These are phyloP conservation scores for Halyomorpha halys DNA, from an alignment of 1,140 invertebrate genomes.

Conservation along the genomic window DNA sequence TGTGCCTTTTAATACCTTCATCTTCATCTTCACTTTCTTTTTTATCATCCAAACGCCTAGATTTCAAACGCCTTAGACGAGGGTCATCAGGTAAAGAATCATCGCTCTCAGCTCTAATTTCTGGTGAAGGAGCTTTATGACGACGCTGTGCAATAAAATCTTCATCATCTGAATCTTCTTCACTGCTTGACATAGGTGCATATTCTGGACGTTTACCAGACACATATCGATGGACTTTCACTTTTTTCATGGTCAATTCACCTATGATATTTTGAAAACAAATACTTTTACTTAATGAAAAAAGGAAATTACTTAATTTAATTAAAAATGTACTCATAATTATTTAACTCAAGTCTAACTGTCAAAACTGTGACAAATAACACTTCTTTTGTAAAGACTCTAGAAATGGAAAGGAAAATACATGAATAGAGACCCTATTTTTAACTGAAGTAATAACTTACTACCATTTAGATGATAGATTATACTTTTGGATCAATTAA, in stretches of 20 bases:
- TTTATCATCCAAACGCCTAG: conserved; percentile 33
- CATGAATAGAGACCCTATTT: too few species aligned
- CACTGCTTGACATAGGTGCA: conserved; percentile 66
- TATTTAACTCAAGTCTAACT: not conserved
- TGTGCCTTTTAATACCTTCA: conserved; percentile 37
- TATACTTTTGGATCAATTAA: too few species aligned
- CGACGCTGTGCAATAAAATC: conserved; percentile 61
- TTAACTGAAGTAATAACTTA: too few species aligned
- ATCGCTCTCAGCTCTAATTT: conserved; percentile 36
- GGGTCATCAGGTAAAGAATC: conserved; percentile 55
- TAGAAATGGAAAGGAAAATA: too few species aligned
- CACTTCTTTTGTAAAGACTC: too few species aligned
- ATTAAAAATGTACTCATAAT: not conserved
- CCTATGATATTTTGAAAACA: conserved; percentile 41
- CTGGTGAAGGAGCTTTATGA: conserved; percentile 26
- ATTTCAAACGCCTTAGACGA: conserved; percentile 50
- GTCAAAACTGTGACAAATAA: not conserved
- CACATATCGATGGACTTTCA: conserved; percentile 88
- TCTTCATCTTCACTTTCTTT: conserved; percentile 36
- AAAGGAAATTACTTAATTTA: not conserved
- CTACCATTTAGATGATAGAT: too few species aligned
- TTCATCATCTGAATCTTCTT: conserved; percentile 74
- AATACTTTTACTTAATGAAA: too few species aligned
- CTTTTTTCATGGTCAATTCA: conserved; percentile 91
- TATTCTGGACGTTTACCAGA: conserved; percentile 90